Conservation (phyloP, 2,113 vertebrate genomes). For the Monopterus albus region DNA sequence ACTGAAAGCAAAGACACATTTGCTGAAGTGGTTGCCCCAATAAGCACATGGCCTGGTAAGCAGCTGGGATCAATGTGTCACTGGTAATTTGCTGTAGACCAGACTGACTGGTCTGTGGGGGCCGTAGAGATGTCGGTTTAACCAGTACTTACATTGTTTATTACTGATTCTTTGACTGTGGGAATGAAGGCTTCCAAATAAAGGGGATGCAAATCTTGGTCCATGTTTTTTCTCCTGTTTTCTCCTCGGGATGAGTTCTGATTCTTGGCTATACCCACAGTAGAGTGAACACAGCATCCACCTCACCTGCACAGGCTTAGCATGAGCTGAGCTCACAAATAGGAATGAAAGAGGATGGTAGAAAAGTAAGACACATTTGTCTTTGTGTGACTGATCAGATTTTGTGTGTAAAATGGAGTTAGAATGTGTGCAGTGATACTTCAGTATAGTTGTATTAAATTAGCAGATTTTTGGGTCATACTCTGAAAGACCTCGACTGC, state of each 20-base stretch:
- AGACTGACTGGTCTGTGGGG: slow-evolving; percentile 28
- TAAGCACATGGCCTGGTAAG: slow-evolving; percentile 59
- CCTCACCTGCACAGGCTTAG: slow-evolving; percentile 40
- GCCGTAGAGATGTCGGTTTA: slow-evolving; percentile 20
- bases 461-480: too few relatives aligned
- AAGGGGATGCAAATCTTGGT: slow-evolving; percentile 26
- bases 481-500: too few relatives aligned
- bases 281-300: slow-evolving; percentile 23
- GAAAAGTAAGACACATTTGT: neutral
- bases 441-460: too few relatives aligned
- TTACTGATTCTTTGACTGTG: slow-evolving; percentile 18
- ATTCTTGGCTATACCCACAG: slow-evolving; percentile 10
- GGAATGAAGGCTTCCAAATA: slow-evolving; percentile 30
- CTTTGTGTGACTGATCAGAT: slow-evolving; percentile 4
- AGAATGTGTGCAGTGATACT: too few relatives aligned
- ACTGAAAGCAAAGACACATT: too few relatives aligned
- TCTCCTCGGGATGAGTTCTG: slow-evolving; percentile 22
- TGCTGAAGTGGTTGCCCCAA: too few relatives aligned
- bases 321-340: slow-evolving; percentile 36
- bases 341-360: too few relatives aligned
- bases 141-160: slow-evolving; percentile 43
- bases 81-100: slow-evolving; percentile 57
- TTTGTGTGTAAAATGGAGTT: slow-evolving; percentile 12
- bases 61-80: slow-evolving; percentile 51
- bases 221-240: slow-evolving; percentile 31